A percentile compares a stretch with the other conserved stretches of the same genome.
Evolutionary conservation across 1,140 invertebrate genomes (phyloP).

Genomic region (Vanessa tameamea): DNA sequence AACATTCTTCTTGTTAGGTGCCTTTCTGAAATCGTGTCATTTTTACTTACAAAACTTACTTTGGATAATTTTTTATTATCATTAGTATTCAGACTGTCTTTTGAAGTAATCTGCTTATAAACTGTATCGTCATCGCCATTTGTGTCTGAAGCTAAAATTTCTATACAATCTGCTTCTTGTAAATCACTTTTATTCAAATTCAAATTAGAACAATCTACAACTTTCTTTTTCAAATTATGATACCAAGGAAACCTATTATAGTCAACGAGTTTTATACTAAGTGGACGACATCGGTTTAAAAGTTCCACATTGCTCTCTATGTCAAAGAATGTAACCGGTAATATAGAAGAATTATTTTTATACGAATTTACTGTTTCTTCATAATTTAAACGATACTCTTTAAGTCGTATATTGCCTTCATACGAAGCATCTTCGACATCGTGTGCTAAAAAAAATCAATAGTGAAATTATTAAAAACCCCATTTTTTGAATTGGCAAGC

Average conservation of each 20-base stretch:
- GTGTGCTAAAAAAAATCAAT: too few species aligned
- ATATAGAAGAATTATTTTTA: constrained; percentile 3
- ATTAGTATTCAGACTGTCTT: not conserved
- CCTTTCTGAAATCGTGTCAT: not conserved
- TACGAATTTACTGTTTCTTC: not conserved
- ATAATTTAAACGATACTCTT: not conserved
- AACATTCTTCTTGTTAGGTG: not conserved
- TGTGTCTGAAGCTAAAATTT: not conserved
- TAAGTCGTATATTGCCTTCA: not conserved
- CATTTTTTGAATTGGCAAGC: too few species aligned
- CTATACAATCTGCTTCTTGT: not conserved
- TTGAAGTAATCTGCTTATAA: not conserved
- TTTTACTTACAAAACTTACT: not conserved
- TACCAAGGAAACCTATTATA: constrained; percentile 48
- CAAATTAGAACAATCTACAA: not conserved
- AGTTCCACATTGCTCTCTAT: constrained; percentile 33
- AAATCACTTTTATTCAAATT: not conserved
- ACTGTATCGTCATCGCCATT: not conserved
- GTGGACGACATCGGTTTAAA: constrained; percentile 35
- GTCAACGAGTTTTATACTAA: constrained; percentile 50
- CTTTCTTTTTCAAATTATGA: constrained; percentile 21
- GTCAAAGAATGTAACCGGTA: constrained; percentile 32
- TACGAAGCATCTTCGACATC: not conserved
- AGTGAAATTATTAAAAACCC: too few species aligned
- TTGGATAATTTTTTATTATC: not conserved